Conservation (phyloP, 2,797 vertebrate genomes). For the Syngnathus acus region DNA sequence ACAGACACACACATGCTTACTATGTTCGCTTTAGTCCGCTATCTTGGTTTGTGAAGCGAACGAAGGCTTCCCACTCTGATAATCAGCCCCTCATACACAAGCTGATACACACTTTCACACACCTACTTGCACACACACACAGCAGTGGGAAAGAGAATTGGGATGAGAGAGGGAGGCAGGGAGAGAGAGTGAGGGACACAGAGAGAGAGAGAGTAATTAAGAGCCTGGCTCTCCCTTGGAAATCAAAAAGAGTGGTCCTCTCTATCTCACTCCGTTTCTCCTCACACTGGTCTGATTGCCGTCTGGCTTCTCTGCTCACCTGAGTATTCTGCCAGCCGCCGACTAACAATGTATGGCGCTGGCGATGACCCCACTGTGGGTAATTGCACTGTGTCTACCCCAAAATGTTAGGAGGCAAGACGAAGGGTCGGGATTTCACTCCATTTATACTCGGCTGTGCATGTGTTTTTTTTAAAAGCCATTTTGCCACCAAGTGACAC, state of each 20-base stretch:
- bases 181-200: constrained; percentile 32
- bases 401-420: background rate
- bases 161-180: background rate
- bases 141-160: constrained; percentile 15
- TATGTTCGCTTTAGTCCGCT: constrained; percentile 43
- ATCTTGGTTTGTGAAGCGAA: constrained; percentile 74
- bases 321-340: constrained; percentile 74
- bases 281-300: constrained; percentile 81
- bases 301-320: constrained; percentile 86
- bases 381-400: constrained; percentile 74
- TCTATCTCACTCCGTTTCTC: constrained; percentile 13
- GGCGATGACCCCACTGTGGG: constrained; percentile 87
- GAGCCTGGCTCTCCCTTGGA: constrained; percentile 87
- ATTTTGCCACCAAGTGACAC: background rate
- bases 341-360: constrained; percentile 81
- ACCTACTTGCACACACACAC: constrained; percentile 37
- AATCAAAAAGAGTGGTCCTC: constrained; percentile 88
- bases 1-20: constrained; percentile 9
- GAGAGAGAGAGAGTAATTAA: constrained; percentile 93
- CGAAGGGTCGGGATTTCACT: background rate
- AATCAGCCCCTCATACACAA: constrained; percentile 74
- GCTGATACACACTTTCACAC: constrained; percentile 7
- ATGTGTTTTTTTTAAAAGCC: background rate
- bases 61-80: constrained; percentile 80
- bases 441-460: background rate